Evolutionary conservation across 2,113 vertebrate genomes (phyloP).

Genomic region (Anseranas semipalmata): DNA sequence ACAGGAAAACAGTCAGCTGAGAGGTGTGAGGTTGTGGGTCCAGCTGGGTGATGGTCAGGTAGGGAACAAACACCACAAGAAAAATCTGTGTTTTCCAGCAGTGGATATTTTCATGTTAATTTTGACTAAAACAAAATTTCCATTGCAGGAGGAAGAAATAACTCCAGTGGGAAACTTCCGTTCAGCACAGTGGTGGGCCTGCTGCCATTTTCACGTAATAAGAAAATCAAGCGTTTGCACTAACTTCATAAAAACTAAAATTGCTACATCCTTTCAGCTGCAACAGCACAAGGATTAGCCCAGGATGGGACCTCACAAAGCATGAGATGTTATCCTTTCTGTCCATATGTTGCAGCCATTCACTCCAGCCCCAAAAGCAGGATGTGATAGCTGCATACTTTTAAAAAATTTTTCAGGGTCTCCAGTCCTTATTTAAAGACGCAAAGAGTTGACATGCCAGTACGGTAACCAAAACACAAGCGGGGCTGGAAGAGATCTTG

Average conservation of each 20-base stretch:
- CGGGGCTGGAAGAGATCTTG: background rate
- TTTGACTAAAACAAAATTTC: background rate
- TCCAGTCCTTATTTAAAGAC: background rate
- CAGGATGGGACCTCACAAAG: background rate
- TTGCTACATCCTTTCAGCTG: too few relatives aligned
- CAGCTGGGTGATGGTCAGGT: too few relatives aligned
- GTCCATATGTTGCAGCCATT: background rate
- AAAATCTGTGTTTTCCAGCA: background rate
- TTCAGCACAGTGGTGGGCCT: background rate
- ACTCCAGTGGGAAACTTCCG: background rate
- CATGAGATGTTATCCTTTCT: background rate
- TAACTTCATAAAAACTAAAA: background rate
- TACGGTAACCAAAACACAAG: background rate
- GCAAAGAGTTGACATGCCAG: background rate
- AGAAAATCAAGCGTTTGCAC: background rate
- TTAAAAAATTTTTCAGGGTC: background rate
- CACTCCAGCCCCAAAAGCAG: background rate
- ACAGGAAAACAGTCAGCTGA: background rate
- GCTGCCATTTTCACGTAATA: background rate
- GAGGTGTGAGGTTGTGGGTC: background rate
- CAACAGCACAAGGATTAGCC: background rate
- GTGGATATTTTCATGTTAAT: background rate
- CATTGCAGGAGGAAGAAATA: too few relatives aligned
- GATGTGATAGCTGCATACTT: background rate
- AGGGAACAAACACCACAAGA: background rate